Evolutionary conservation across 1,140 invertebrate genomes (phyloP), one percentile per base, ranked within the genome.

Genomic region (Chlorops oryzae): DNA sequence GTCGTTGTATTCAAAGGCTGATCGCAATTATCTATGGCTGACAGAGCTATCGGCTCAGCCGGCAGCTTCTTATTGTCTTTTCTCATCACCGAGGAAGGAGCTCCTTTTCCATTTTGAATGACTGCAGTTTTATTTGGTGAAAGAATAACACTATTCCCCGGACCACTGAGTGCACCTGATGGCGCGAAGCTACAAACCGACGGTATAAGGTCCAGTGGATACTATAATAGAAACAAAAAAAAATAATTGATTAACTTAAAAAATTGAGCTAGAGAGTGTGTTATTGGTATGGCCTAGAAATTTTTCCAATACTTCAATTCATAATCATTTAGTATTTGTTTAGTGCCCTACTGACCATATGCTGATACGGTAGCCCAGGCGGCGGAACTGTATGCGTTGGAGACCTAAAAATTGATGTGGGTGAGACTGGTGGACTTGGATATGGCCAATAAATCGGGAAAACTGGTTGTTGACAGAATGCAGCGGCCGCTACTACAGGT

Each of bases 401-500:
- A 79, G 55, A 80, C 81, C 78, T 80, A 67, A 86, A 90, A 72
- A 90, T 90, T 57, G 85, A 85, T 2, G 87, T 91, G 7, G 90
- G 90, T 27, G 90, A 92, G 2, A 94, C 88, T 1, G 91, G 91
- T 27, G 90, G 90, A 55, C 89, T 92, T 12, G 91, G 90, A 75
- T 94, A 94, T 0, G 86, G 85, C 90, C 90, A 93, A 74, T 89
- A 91, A 56, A 90, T n/a, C n/a, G n/a, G n/a, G n/a, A n/a, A 82
- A 12, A 87, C 80, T 6, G 82, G 82, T 40, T 77, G 73, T 43
- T 75, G 76, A 47, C 69, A 73, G 52, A 73, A 73, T 1, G 74
- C 65, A 73, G 55, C 60, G 70, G 72, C 66, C 74, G 75, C 51
- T 32, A 13, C 7, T 32, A 7, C 27, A 32, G 7, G 7, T n/a